Percentiles rank a stretch among this genome's conserved stretches.
Conservation (phyloP, 2,797 vertebrate genomes). For the Oreonectes daqikongensis region DNA sequence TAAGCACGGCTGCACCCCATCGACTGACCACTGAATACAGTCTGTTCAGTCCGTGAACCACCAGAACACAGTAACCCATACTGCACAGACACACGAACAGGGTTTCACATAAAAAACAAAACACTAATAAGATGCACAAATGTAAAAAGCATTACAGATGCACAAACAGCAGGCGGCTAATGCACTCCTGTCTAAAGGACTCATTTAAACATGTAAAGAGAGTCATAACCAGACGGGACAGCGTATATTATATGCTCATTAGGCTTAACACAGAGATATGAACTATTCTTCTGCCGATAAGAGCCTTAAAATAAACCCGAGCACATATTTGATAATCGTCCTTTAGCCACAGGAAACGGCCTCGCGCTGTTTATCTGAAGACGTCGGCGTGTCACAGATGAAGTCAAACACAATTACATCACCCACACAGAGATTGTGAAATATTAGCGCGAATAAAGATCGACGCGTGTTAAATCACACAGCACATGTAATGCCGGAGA, state of each 20-base stretch:
- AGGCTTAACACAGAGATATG: background rate
- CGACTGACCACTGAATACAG: conserved; percentile 80
- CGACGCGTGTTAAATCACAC: background rate
- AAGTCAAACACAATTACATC: conserved; percentile 24
- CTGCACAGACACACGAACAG: conserved; percentile 66
- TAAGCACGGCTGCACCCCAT: conserved; percentile 78
- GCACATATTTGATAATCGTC: background rate
- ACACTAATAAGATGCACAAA: background rate
- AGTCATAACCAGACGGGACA: background rate
- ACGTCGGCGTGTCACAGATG: background rate
- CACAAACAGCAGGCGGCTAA: background rate
- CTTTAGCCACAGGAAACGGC: no score
- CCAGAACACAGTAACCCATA: conserved; percentile 96
- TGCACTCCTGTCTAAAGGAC: background rate
- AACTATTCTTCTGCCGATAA: background rate
- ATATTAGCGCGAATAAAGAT: background rate
- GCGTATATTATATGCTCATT: background rate
- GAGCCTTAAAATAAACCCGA: background rate
- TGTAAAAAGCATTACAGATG: background rate
- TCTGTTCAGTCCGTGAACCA: conserved; percentile 86
- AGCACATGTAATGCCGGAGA: background rate
- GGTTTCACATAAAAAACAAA: background rate
- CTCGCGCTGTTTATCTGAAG: background rate
- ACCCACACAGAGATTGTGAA: background rate
- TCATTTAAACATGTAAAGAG: background rate